Evolutionary conservation across 2,888 invertebrate genomes (phyloP).

Genomic region (Lathronympha strigana): DNA sequence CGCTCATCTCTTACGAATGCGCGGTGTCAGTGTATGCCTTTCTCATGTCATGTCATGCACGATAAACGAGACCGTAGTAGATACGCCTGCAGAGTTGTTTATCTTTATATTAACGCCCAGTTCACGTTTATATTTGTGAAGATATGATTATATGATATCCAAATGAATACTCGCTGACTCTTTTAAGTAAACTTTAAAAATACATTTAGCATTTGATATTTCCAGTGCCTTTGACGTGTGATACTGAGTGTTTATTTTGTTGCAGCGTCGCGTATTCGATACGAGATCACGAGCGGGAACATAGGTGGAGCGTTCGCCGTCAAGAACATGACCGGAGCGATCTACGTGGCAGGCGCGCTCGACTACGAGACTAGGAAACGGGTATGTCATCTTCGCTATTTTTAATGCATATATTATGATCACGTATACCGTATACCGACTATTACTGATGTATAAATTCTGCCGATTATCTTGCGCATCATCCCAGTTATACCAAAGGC

Average conservation of each 20-base stretch:
- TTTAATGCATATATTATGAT: slow-evolving; percentile 43
- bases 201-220: slow-evolving; percentile 38
- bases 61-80: too few species aligned
- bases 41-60: too few species aligned
- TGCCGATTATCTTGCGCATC: not conserved
- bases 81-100: not conserved
- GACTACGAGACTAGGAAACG: slow-evolving; percentile 98
- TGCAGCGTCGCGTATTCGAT: slow-evolving; percentile 98
- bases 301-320: slow-evolving; percentile 99
- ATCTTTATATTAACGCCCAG: not conserved
- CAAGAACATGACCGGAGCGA: slow-evolving; percentile 99
- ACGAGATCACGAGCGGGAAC: slow-evolving; percentile 99
- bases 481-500: not conserved
- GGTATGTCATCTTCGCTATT: slow-evolving; percentile 85
- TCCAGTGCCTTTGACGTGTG: slow-evolving; percentile 54
- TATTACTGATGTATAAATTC: not conserved
- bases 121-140: too few species aligned
- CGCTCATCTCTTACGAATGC: too few species aligned
- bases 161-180: not conserved
- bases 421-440: too few species aligned
- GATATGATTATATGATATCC: too few species aligned
- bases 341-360: slow-evolving; percentile 98
- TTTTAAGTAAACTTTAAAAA: slow-evolving; percentile 36
- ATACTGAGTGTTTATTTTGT: slow-evolving; percentile 60
- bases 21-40: too few species aligned